Percentiles rank a stretch among this genome's conserved stretches.
Conservation (phyloP, 2,888 invertebrate genomes). For the Ommatoiulus sabulosus region DNA sequence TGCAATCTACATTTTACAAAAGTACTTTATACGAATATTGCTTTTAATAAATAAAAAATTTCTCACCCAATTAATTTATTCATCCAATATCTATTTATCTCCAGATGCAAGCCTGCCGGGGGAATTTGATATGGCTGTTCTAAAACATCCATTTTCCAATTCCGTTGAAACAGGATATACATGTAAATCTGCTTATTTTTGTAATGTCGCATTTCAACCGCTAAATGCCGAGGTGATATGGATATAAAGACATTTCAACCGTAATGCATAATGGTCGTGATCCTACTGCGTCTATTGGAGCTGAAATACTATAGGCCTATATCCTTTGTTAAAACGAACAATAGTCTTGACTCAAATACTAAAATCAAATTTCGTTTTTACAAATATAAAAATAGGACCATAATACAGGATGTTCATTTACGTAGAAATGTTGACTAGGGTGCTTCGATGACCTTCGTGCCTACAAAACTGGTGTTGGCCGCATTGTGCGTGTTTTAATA, state of each 20-base stretch:
- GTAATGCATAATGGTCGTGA: background rate
- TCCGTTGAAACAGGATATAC: conserved; percentile 12
- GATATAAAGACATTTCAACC: background rate
- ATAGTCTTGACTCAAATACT: background rate
- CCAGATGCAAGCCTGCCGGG: background rate
- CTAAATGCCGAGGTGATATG: background rate
- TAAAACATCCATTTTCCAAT: background rate
- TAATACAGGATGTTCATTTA: conserved; percentile 26
- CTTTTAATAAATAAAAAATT: background rate
- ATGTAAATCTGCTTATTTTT: background rate
- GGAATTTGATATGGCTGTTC: background rate
- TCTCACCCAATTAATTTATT: background rate
- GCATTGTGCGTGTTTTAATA: background rate
- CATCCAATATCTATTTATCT: background rate
- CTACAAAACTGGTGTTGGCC: background rate
- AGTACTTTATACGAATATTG: background rate
- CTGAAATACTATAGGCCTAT: background rate
- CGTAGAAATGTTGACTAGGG: conserved; percentile 13
- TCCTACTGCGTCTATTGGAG: background rate
- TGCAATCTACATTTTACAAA: background rate
- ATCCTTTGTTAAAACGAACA: conserved; percentile 1
- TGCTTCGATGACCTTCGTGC: background rate
- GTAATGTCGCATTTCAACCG: background rate
- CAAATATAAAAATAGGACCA: background rate
- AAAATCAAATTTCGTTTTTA: background rate